Evolutionary conservation across 2,797 vertebrate genomes (phyloP).

Genomic region (Cossypha polioptera): DNA sequence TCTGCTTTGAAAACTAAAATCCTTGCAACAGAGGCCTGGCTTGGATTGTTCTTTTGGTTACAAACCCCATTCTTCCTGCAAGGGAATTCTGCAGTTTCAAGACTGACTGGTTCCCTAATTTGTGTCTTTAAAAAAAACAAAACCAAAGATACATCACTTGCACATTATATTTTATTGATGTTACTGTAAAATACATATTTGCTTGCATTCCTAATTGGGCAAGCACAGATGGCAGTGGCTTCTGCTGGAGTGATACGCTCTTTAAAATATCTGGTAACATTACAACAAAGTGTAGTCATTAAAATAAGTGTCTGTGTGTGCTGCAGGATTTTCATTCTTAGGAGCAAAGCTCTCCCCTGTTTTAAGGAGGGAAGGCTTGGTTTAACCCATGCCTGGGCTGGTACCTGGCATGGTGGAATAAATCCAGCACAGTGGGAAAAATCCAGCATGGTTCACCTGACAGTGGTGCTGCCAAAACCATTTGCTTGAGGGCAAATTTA

Average conservation of each 20-base stretch:
- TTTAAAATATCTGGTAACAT: conserved; percentile 65
- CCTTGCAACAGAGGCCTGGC: background rate
- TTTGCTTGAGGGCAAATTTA: background rate
- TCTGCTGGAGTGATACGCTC: conserved; percentile 45
- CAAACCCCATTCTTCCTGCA: background rate
- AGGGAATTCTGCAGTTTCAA: conserved; percentile 40
- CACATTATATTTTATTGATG: conserved; percentile 61
- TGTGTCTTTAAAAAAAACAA: background rate
- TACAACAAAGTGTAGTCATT: conserved; percentile 50
- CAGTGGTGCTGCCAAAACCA: rapidly evolving
- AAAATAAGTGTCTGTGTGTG: conserved; percentile 31
- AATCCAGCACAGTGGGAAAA: background rate
- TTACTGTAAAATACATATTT: conserved; percentile 75
- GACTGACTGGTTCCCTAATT: conserved; percentile 34
- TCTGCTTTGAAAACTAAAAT: conserved; percentile 6
- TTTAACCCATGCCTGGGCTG: background rate
- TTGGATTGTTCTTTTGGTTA: conserved; percentile 23
- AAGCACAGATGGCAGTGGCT: conserved; percentile 72
- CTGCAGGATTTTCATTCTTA: background rate
- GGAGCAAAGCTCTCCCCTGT: background rate
- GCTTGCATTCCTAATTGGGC: conserved; percentile 72
- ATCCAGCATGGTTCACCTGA: rapidly evolving
- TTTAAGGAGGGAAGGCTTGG: background rate
- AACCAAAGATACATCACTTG: conserved; percentile 5
- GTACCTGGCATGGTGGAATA: background rate